These are phyloP conservation scores for Gambusia holbrooki DNA, from an alignment of 2,113 vertebrate species.

Conservation along the genomic window DNA sequence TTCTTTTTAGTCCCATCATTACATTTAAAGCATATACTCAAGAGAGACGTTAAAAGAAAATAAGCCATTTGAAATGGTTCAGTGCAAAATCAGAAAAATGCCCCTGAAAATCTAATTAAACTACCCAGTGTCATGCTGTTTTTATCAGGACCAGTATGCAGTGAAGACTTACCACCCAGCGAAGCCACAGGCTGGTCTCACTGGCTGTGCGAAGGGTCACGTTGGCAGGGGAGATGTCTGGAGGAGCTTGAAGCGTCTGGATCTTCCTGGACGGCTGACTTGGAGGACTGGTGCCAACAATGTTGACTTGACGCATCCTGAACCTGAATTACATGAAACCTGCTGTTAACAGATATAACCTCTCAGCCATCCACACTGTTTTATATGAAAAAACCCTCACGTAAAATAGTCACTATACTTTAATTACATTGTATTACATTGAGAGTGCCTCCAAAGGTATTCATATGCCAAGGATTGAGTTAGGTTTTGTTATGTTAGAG, in stretches of 20 bases:
- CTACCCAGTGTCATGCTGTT: not conserved
- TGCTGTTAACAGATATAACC: not conserved
- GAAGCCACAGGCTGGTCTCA: conserved; percentile 97
- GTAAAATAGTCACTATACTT: not conserved
- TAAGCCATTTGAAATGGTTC: conserved; percentile 15
- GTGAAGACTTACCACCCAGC: conserved; percentile 90
- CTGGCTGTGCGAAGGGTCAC: conserved; percentile 94
- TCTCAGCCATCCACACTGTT: too few relatives aligned
- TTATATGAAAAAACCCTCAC: too few relatives aligned
- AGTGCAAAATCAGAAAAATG: not conserved
- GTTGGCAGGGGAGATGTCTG: conserved; percentile 88
- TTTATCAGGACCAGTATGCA: not conserved
- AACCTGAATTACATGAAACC: conserved; percentile 80
- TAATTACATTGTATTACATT: not conserved
- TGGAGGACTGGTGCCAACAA: conserved; percentile 93
- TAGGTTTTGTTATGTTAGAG: not conserved
- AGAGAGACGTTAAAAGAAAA: conserved; percentile 11
- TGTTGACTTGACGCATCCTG: conserved; percentile 95
- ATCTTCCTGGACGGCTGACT: conserved; percentile 94
- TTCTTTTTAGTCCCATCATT: conserved; percentile 16
- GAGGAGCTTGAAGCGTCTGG: conserved; percentile 94
- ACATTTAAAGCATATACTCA: conserved; percentile 19
- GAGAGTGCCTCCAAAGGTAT: not conserved
- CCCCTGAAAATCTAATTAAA: conserved; percentile 10
- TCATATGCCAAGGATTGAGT: not conserved